Percentiles rank a stretch among this genome's conserved stretches.
Conservation (phyloP, 2,113 vertebrate species). For the Callithrix jacchus region DNA sequence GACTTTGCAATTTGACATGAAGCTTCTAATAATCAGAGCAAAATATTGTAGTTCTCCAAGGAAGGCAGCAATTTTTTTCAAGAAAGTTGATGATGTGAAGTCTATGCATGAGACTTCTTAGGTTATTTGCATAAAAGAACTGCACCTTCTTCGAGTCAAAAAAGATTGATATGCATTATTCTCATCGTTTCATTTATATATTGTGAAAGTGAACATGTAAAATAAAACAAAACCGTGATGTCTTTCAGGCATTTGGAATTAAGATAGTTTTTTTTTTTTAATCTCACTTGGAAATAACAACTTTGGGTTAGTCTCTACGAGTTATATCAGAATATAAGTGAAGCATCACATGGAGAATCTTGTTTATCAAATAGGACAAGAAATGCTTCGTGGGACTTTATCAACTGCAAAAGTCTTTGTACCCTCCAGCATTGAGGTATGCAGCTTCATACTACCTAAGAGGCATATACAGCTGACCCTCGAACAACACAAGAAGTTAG, state of each 20-base stretch:
- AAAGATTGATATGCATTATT: background rate
- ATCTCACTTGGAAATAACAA: background rate
- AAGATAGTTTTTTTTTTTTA: slow-evolving; percentile 11
- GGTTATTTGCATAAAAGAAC: background rate
- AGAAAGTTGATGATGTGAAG: background rate
- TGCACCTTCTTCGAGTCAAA: background rate
- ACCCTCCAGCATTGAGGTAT: background rate
- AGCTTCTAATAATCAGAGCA: background rate
- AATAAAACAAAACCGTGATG: background rate
- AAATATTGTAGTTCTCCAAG: background rate
- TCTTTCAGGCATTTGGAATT: background rate
- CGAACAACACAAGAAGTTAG: background rate
- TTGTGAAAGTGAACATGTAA: background rate
- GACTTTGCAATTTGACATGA: background rate
- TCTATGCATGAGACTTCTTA: background rate
- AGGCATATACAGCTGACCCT: background rate
- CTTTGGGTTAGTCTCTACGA: background rate
- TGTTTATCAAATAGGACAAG: background rate
- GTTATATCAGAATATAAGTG: background rate
- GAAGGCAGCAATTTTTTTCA: background rate
- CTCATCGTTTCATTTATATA: background rate
- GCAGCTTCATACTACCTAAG: background rate
- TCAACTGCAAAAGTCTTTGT: background rate
- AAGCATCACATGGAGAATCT: background rate
- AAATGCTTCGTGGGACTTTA: background rate